Percentiles rank a stretch among this genome's conserved stretches.
phyloP scores from a whole-genome alignment of 2,888 invertebrate species.

The Dryococelus australis region DNA sequence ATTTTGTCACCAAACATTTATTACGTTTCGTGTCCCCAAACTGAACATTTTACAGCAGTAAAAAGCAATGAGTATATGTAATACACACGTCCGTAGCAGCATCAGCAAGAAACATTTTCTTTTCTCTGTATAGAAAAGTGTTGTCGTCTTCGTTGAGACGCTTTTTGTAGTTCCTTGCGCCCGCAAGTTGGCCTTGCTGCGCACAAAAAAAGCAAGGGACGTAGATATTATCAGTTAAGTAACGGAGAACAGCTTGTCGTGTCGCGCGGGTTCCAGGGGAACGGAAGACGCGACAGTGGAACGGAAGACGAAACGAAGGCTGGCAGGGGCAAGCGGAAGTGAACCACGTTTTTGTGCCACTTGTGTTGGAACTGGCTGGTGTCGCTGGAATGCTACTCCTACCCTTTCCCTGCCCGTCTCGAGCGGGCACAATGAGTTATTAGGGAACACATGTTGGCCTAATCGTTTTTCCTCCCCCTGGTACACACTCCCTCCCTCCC shows the following conservation, averaged over 20 bases:
- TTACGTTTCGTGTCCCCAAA: too few species aligned
- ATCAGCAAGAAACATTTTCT: too few species aligned
- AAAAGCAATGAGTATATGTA: too few species aligned
- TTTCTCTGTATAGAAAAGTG: too few species aligned
- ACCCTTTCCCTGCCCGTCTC: background rate
- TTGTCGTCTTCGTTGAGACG: too few species aligned
- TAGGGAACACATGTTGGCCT: conserved; percentile 11
- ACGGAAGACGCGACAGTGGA: background rate
- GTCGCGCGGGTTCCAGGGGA: background rate
- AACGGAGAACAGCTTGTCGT: background rate
- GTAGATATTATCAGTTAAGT: background rate
- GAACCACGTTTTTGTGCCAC: background rate
- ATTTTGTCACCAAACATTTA: too few species aligned
- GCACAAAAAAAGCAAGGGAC: background rate
- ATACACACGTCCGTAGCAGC: too few species aligned
- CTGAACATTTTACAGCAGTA: too few species aligned
- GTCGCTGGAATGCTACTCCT: background rate
- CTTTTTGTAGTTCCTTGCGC: too few species aligned
- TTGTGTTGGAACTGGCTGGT: background rate
- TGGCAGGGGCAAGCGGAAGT: too few species aligned
- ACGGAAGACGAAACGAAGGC: too few species aligned
- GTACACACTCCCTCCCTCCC: too few species aligned
- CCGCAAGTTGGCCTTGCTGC: background rate
- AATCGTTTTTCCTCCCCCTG: background rate
- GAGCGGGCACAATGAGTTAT: conserved; percentile 16